Base-by-base conservation (phyloP, 2,113 vertebrate species). In the Marmota flaviventris region DNA sequence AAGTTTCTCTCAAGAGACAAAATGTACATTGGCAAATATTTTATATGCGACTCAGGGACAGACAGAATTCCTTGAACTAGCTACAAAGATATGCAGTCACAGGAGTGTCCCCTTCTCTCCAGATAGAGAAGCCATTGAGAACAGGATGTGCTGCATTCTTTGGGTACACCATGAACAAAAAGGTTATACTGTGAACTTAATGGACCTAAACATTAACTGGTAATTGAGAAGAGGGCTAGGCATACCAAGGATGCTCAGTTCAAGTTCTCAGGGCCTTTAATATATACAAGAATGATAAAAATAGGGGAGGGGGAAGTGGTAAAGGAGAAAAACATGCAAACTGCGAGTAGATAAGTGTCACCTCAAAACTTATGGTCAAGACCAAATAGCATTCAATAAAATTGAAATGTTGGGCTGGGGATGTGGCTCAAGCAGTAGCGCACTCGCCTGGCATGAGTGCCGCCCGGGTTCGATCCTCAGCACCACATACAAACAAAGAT, bases 1-100 rank as follows among this genome's bases (percentile, higher is more conserved):
- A 32, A 87, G 29, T 34, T 87, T 73, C 83, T 73, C 76, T 94
- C 29, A 58, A 94, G 24, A 67, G n/a, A 90, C 63, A 93, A 67
- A 95, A 87, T 65, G 56, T 75, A 87, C 84, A 84, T 83, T 51
- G 48, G 56, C 70, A 75, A 91, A 84, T 51, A 70, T 29, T 70
- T 85, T 53, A 69, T 22, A n/a, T 42, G 83, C 61, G 83, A 89
- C 81, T 34, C 58, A 90, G 39, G 70, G 32, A 86, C 34, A 69
- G 48, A 73, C 29, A 84, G 63, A 86, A 76, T 76, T 83, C n/a
- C 8, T 78, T 32, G 27, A 78, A 24, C 24, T 34, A 78, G 53
- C 11, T 20, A 42, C 18, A 67, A 61, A 83, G 81, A 58, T 24
- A 81, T 3, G 4, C 9, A 29, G 53, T 94, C 53, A 88, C 51